Evolutionary conservation across 2,113 vertebrate species (phyloP).

Genomic region (Edolisoma coerulescens): DNA sequence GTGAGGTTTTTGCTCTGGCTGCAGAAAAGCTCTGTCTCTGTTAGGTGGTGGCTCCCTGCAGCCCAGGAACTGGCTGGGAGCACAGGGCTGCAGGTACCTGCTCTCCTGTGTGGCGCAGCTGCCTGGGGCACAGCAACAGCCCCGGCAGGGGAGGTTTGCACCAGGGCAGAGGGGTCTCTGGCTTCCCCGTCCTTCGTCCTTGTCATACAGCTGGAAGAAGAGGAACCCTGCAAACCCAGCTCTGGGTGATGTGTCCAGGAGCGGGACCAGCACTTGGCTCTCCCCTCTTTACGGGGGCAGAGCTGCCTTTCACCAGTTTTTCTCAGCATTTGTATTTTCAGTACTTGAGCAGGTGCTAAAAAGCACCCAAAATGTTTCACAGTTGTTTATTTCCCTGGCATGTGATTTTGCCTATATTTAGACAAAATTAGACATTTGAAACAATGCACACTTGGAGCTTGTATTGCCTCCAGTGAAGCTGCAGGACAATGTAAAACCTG

Average conservation of each 20-base stretch:
- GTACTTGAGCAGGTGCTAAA: not conserved
- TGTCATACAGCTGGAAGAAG: not conserved
- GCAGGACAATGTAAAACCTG: not conserved
- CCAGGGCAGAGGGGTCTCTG: not conserved
- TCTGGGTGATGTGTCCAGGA: not conserved
- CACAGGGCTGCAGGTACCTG: fast-evolving
- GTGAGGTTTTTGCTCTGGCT: not conserved
- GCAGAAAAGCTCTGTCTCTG: not conserved
- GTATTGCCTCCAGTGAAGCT: not conserved
- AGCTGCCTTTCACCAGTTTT: not conserved
- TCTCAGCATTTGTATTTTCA: not conserved
- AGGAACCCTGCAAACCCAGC: fast-evolving
- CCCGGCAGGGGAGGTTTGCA: not conserved
- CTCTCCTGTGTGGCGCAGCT: not conserved
- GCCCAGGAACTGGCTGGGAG: fast-evolving
- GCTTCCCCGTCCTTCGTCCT: not conserved
- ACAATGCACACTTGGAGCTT: not conserved
- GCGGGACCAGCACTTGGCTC: fast-evolving
- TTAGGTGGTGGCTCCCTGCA: fast-evolving
- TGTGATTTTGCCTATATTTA: not conserved
- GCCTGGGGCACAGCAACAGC: not conserved
- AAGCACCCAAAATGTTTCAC: not conserved
- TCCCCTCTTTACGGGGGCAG: fast-evolving
- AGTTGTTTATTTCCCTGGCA: not conserved
- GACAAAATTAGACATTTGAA: not conserved